Evolutionary conservation across 2,888 invertebrate genomes (phyloP).

Genomic region (Trimorus sp.): DNA sequence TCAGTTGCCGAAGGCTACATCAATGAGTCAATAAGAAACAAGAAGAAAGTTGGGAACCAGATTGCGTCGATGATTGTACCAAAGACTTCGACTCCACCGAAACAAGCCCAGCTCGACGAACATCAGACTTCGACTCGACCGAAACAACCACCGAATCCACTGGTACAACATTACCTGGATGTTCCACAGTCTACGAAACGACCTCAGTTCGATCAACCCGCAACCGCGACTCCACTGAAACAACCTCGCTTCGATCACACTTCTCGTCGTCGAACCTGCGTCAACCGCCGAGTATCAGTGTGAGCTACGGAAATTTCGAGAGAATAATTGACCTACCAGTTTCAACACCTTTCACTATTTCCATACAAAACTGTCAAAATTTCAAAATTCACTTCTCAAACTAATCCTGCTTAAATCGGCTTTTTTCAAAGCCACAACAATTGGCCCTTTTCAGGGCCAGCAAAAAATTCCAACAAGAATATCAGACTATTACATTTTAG

Average conservation of each 20-base stretch:
- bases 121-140: too few species aligned
- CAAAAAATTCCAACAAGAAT: constrained; percentile 4
- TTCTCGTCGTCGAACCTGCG: not conserved
- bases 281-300: not conserved
- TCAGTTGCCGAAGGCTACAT: constrained; percentile 16
- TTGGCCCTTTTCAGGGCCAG: not conserved
- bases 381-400: constrained; percentile 1
- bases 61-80: constrained; percentile 7
- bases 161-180: too few species aligned
- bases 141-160: too few species aligned
- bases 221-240: not conserved
- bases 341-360: not conserved
- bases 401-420: not conserved
- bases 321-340: constrained; percentile 7
- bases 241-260: constrained; percentile 9
- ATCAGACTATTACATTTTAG: not conserved
- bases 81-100: not conserved
- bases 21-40: constrained; percentile 2
- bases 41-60: not conserved
- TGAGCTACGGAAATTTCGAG: not conserved
- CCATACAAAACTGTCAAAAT: not conserved
- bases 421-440: constrained; percentile 1
- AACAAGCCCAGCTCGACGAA: too few species aligned
- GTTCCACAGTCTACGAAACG: not conserved
- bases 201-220: constrained; percentile 1